These are phyloP conservation scores for Lamellibrachia columna DNA, from an alignment of 2,888 invertebrate species.

Conservation along the genomic window DNA sequence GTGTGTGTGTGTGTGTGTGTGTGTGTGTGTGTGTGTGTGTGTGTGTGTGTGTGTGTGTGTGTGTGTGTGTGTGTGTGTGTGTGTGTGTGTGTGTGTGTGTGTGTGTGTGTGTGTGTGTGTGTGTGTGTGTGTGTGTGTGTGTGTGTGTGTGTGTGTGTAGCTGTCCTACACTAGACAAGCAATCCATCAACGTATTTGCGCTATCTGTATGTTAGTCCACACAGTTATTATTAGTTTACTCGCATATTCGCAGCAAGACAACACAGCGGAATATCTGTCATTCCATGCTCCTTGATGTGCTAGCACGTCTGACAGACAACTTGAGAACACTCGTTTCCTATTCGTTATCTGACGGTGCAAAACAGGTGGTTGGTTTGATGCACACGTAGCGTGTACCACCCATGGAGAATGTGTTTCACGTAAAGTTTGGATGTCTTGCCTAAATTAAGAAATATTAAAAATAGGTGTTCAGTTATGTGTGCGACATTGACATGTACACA, in stretches of 20 bases:
- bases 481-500: too few species aligned
- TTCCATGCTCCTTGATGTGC: background rate
- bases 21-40: too few species aligned
- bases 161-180: background rate
- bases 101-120: background rate
- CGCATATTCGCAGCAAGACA: background rate
- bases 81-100: too few species aligned
- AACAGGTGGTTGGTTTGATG: background rate
- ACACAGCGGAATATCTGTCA: background rate
- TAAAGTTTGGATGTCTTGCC: too few species aligned
- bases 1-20: background rate
- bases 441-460: too few species aligned
- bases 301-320: background rate
- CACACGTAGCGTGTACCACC: background rate
- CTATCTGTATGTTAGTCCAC: background rate
- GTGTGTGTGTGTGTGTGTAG: background rate
- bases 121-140: background rate
- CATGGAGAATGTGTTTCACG: background rate
- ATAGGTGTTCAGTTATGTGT: too few species aligned
- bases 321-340: background rate
- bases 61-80: too few species aligned
- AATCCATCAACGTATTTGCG: background rate
- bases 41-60: too few species aligned
- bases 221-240: constrained; percentile 4
- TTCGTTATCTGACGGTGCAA: background rate